Evolutionary conservation across 2,113 vertebrate species (phyloP).

Genomic region (Xenus cinereus): DNA sequence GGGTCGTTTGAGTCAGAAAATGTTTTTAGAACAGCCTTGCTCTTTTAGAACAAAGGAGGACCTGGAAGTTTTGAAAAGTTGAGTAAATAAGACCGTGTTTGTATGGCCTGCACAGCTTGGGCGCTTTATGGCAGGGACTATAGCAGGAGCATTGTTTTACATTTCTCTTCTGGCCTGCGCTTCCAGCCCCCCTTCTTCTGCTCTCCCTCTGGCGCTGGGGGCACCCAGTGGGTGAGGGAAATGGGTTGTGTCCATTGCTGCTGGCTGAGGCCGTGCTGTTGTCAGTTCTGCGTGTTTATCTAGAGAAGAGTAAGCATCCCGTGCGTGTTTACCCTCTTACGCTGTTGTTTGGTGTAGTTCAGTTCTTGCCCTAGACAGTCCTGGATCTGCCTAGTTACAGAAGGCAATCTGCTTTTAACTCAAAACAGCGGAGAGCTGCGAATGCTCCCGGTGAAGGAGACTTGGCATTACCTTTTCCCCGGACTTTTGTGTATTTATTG

Average conservation of each 20-base stretch:
- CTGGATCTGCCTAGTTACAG: background rate
- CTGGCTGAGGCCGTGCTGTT: background rate
- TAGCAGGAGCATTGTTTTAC: background rate
- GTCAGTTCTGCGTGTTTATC: background rate
- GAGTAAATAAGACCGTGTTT: background rate
- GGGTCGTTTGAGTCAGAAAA: constrained; percentile 9
- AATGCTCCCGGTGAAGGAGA: background rate
- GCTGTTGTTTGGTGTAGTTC: background rate
- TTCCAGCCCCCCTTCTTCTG: background rate
- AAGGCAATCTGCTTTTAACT: background rate
- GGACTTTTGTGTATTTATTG: background rate
- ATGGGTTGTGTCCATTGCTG: background rate
- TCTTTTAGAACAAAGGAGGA: background rate
- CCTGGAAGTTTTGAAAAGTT: constrained; percentile 1
- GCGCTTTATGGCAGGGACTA: background rate
- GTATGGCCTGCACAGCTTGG: background rate
- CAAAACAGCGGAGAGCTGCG: background rate
- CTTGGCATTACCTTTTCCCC: background rate
- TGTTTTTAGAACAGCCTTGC: constrained; percentile 16
- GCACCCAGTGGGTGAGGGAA: background rate
- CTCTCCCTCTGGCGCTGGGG: background rate
- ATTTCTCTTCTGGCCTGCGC: background rate
- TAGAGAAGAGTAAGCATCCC: background rate
- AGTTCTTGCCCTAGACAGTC: background rate
- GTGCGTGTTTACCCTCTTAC: background rate